A percentile compares a stretch with the other conserved stretches of the same genome.
These are phyloP conservation scores for Nysson spinosus DNA, from an alignment of 2,888 invertebrate genomes.

Conservation along the genomic window DNA sequence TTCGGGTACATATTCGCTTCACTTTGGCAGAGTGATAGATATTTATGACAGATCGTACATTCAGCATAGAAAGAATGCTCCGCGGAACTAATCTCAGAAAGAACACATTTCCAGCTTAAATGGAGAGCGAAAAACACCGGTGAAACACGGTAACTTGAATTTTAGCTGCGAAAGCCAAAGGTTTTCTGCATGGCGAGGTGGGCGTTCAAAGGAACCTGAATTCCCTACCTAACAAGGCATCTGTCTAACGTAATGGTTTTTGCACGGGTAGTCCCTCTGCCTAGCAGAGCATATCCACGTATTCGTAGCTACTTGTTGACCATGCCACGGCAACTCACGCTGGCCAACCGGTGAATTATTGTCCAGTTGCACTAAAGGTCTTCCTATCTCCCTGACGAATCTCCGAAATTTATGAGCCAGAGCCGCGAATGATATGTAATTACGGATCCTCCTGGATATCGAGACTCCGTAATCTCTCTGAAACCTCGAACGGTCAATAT, in stretches of 20 bases:
- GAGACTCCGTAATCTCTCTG: conserved; percentile 39
- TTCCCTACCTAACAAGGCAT: conserved; percentile 42
- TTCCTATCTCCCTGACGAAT: conserved; percentile 65
- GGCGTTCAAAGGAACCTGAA: conserved; percentile 27
- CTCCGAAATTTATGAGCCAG: conserved; percentile 68
- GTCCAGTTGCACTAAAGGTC: conserved; percentile 54
- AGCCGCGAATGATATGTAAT: conserved; percentile 71
- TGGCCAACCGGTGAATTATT: conserved; percentile 66
- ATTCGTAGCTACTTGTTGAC: conserved; percentile 69
- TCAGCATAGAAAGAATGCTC: too few relatives aligned
- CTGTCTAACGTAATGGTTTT: conserved; percentile 59
- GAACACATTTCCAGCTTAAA: too few relatives aligned
- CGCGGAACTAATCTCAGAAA: too few relatives aligned
- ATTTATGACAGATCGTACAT: too few relatives aligned
- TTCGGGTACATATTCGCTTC: too few relatives aligned
- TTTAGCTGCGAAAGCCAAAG: conserved; percentile 6
- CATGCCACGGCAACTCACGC: conserved; percentile 42
- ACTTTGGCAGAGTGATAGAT: too few relatives aligned
- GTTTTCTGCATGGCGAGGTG: not conserved
- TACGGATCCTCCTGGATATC: conserved; percentile 64
- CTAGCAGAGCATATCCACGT: conserved; percentile 59
- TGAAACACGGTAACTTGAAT: conserved; percentile 6
- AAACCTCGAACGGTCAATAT: too few relatives aligned
- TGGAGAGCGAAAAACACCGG: conserved; percentile 12
- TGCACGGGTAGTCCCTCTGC: conserved; percentile 49